Conservation (phyloP, 37 sponge, comb jelly and placozoan species). For the Chondrosia reniformis region DNA sequence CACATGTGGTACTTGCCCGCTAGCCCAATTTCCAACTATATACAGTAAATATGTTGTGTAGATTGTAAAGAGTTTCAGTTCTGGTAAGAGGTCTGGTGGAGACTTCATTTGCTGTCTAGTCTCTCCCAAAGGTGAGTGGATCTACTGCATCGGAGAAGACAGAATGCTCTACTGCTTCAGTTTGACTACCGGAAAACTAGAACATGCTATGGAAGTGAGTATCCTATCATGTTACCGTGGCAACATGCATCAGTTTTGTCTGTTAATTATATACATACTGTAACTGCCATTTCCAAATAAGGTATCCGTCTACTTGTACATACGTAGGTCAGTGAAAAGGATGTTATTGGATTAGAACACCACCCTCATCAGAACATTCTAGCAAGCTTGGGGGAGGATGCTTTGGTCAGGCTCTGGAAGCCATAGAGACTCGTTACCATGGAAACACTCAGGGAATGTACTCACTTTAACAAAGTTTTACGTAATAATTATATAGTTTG, state of each 20-base stretch:
- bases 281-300: neutral
- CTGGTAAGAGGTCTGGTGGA: constrained; percentile 91
- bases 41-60: too few relatives aligned
- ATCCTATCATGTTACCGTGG: neutral
- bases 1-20: neutral
- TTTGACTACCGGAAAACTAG: constrained; percentile 84
- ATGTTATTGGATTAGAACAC: constrained; percentile 87
- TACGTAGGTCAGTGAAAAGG: constrained; percentile 85
- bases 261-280: neutral
- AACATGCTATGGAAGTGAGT: constrained; percentile 82
- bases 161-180: constrained; percentile 90
- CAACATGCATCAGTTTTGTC: neutral
- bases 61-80: constrained; percentile 80
- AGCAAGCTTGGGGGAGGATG: constrained; percentile 85
- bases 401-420: constrained; percentile 90
- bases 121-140: constrained; percentile 93
- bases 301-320: neutral
- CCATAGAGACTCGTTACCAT: constrained; percentile 42
- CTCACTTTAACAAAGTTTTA: too few relatives aligned
- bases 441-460: too few relatives aligned
- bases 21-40: neutral
- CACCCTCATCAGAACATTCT: constrained; percentile 99
- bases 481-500: too few relatives aligned
- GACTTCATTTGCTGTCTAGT: constrained; percentile 80
- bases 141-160: constrained; percentile 96